Percentiles rank a stretch among this genome's conserved stretches.
phyloP scores from a whole-genome alignment of 2,888 invertebrate species.

The Drosophila neutralis region DNA sequence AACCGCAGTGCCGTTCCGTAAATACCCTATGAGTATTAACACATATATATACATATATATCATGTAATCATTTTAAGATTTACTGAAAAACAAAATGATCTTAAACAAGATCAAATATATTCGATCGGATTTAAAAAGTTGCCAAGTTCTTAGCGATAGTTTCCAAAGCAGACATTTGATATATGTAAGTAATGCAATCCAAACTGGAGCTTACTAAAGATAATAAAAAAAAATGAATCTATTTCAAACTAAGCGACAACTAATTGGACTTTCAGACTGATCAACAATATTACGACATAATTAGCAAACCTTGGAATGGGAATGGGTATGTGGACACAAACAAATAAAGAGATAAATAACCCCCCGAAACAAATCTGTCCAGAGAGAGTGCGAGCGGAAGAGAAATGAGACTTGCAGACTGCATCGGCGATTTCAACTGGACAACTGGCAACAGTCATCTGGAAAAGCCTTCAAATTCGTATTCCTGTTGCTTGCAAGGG shows the following conservation, averaged over 20 bases:
- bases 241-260: background rate
- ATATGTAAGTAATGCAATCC: background rate
- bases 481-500: background rate
- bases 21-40: background rate
- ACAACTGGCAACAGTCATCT: background rate
- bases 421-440: background rate
- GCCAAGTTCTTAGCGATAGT: background rate
- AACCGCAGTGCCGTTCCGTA: background rate
- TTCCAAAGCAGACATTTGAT: background rate
- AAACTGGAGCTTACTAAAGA: background rate
- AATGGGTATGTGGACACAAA: background rate
- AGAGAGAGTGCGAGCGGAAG: background rate
- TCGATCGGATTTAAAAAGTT: background rate
- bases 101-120: too few relatives aligned
- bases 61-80: background rate
- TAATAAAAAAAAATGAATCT: background rate
- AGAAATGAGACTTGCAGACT: background rate
- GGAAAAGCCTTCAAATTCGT: background rate
- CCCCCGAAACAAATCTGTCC: background rate
- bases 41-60: background rate
- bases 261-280: background rate
- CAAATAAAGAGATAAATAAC: background rate
- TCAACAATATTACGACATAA: background rate
- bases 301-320: background rate
- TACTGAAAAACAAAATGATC: background rate